Conservation (phyloP, 2,113 vertebrate genomes). For the Trichomycterus rosablanca region DNA sequence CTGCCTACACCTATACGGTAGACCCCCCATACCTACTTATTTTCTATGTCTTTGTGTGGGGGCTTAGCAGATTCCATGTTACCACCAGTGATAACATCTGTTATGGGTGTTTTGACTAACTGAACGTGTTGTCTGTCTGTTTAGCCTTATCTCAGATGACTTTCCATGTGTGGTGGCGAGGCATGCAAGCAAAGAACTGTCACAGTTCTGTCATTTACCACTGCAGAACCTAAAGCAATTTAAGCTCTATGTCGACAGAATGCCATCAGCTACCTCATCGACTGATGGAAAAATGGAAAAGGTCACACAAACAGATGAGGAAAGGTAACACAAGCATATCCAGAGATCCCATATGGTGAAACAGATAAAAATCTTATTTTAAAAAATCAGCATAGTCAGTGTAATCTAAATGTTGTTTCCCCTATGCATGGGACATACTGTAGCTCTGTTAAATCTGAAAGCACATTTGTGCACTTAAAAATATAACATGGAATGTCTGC, state of each 20-base stretch:
- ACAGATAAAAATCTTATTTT: background rate
- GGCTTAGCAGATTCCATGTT: slow-evolving; percentile 22
- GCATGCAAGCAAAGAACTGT: slow-evolving; percentile 20
- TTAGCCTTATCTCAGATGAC: slow-evolving; percentile 44
- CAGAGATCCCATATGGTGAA: slow-evolving; percentile 3
- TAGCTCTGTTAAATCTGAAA: too few species aligned
- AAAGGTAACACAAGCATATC: background rate
- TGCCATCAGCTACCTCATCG: slow-evolving; percentile 26
- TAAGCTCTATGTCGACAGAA: slow-evolving; percentile 1
- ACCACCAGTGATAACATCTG: slow-evolving; percentile 46
- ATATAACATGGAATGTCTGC: too few species aligned
- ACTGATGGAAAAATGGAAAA: slow-evolving; percentile 15
- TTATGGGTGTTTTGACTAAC: slow-evolving; percentile 49
- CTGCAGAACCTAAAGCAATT: background rate
- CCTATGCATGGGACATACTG: too few species aligned
- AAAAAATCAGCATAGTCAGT: slow-evolving; percentile 1
- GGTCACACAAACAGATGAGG: slow-evolving; percentile 12
- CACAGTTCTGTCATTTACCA: slow-evolving; percentile 21
- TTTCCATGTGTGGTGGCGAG: slow-evolving; percentile 29
- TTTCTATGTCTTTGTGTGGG: slow-evolving; percentile 12
- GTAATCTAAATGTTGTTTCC: too few species aligned
- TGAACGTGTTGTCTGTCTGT: slow-evolving; percentile 42
- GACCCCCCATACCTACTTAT: slow-evolving; percentile 2
- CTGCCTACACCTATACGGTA: too few species aligned
- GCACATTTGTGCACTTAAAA: too few species aligned